Conservation (phyloP, 2,113 vertebrate genomes). For the Saimiri boliviensis region DNA sequence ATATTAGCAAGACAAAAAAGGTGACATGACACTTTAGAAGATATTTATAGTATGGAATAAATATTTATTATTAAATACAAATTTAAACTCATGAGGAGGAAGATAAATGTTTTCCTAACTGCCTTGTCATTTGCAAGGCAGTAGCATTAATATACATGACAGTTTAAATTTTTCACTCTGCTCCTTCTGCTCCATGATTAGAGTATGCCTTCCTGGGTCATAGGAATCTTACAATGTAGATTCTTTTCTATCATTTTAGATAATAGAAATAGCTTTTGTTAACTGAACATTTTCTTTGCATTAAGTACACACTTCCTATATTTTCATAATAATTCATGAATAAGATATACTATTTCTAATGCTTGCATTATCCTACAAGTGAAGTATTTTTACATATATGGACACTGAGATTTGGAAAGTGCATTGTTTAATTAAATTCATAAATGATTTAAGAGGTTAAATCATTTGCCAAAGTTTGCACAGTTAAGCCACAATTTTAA, state of each 20-base stretch:
- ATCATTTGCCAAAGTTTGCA: neutral
- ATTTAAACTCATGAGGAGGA: neutral
- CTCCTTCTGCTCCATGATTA: neutral
- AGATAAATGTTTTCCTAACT: neutral
- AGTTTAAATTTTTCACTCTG: neutral
- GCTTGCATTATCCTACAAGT: neutral
- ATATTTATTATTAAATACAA: neutral
- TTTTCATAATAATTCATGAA: neutral
- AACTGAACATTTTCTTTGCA: neutral
- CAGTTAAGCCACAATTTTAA: neutral
- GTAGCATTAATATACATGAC: neutral
- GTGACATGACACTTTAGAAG: neutral
- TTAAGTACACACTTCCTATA: neutral
- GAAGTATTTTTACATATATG: neutral
- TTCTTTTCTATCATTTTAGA: neutral
- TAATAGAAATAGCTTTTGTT: slow-evolving; percentile 18
- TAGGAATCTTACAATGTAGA: neutral
- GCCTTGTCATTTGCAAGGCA: neutral
- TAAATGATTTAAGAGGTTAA: neutral
- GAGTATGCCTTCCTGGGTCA: neutral
- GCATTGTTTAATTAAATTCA: no score
- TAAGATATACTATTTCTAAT: slow-evolving; percentile 2
- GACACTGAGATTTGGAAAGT: neutral
- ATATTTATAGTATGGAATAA: neutral
- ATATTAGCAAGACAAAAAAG: neutral